phyloP scores from a whole-genome alignment of 2,113 vertebrate species.

The Forbesichthys papilliferus region DNA sequence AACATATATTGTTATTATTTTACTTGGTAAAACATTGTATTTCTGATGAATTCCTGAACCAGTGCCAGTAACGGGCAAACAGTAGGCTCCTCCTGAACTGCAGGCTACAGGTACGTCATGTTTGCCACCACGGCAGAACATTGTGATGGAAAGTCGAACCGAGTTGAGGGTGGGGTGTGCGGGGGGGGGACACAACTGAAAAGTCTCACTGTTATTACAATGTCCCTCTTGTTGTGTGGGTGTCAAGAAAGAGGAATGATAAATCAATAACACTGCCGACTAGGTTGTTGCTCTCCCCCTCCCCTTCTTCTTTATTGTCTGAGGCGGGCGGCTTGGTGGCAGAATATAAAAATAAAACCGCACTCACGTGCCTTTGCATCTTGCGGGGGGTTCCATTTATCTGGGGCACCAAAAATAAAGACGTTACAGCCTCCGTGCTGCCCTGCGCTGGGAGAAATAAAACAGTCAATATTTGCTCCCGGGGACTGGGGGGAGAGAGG shows the following conservation, averaged over 20 bases:
- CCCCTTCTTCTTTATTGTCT: constrained; percentile 26
- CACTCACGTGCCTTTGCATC: constrained; percentile 75
- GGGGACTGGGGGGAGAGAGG: constrained; percentile 64
- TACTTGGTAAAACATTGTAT: not conserved
- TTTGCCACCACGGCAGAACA: constrained; percentile 29
- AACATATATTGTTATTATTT: not conserved
- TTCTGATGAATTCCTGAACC: too few species aligned
- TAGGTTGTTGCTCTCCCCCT: constrained; percentile 47
- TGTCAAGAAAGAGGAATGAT: constrained; percentile 57
- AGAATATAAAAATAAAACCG: constrained; percentile 40
- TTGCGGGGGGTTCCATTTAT: constrained; percentile 73
- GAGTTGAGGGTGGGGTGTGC: not conserved
- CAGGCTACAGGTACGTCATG: not conserved
- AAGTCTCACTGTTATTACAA: constrained; percentile 58
- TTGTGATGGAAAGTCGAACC: constrained; percentile 22
- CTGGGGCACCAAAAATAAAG: constrained; percentile 70
- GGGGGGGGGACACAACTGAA: constrained; percentile 27
- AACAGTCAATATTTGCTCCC: constrained; percentile 79
- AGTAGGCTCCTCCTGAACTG: too few species aligned
- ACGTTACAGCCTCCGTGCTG: constrained; percentile 74
- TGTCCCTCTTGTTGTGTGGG: constrained; percentile 62
- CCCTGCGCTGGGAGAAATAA: constrained; percentile 76
- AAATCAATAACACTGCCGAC: constrained; percentile 71
- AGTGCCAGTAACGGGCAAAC: too few species aligned
- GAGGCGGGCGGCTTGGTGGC: constrained; percentile 16